Evolutionary conservation across 2,888 invertebrate species (phyloP), one percentile per base, ranked within the genome.

Genomic region (Lypha dubia): DNA sequence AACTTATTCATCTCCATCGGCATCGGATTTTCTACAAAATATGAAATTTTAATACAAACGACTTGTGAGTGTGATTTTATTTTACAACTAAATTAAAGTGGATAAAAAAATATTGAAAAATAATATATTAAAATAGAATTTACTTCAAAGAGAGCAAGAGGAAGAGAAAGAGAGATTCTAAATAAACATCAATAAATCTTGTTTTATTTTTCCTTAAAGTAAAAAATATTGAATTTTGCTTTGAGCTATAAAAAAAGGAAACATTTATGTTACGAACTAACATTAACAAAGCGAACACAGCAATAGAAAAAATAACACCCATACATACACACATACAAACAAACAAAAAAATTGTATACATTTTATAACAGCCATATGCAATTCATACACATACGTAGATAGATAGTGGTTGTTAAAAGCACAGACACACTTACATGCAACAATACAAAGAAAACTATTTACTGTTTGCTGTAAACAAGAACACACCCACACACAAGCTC

Each of bases 281-380:
- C 13, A 51, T 73, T 67, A 62, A 70, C 28, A 60, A 68, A 15
- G 51, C 15, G 17, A 38, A 38, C 38, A 13, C 38, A 44, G 5
- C 60, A 73, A 46, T 41, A 44, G 7, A 13, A 49, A 6, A 24
- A 41, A 38, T 17, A 22, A 32, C 49, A 46, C 28, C 44, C 9
- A 68, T 24, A 46, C 17, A 17, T 32, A 82, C 9, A 46, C 28
- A 56, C 9, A 68, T 24, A 46, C 17, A 17, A 44, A 82, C 9
- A 68, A 38, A 46, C 17, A 17, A 44, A 82, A 51, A 62, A 67
- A 60, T 67, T 60, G 46, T 76, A 80, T 73, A 80, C 80, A 76
- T 73, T 84, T 84, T 73, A 73, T 49, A 62, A 67, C 76, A 84
- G 73, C 17, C 71, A 68, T 70, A 70, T 62, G 44, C 67, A 74